Percentiles rank a stretch among this genome's conserved stretches.
Evolutionary conservation across 2,797 vertebrate species (phyloP).

Genomic region (Coregonus sp.): DNA sequence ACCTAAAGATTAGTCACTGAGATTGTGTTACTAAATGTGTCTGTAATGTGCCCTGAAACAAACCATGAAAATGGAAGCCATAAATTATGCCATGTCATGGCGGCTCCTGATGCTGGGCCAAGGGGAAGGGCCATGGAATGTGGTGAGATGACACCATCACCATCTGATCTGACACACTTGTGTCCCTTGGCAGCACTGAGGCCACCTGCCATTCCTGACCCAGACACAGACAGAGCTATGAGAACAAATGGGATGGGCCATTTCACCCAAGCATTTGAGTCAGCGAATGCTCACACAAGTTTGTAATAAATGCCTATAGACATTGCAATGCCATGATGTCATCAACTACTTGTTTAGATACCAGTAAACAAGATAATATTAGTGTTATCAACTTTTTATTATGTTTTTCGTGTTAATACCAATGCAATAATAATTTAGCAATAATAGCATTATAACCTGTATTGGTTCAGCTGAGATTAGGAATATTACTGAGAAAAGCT

Average conservation of each 20-base stretch:
- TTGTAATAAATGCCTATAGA: neutral
- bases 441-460: neutral
- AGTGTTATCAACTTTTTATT: too few relatives aligned
- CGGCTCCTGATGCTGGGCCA: neutral
- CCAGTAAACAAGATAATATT: neutral
- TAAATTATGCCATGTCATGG: neutral
- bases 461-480: too few relatives aligned
- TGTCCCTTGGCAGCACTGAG: neutral
- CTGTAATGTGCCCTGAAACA: neutral
- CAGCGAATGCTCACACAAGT: neutral
- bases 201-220: constrained; percentile 14
- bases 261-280: neutral
- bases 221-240: neutral
- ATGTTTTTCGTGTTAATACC: too few relatives aligned
- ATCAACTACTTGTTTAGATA: neutral
- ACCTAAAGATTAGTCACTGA: constrained; percentile 39
- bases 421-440: neutral
- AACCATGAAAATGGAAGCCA: neutral
- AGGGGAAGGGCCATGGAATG: neutral
- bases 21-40: constrained; percentile 22
- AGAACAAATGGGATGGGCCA: neutral
- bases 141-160: constrained; percentile 5
- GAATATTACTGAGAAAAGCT: too few relatives aligned
- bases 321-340: neutral
- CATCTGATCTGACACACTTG: constrained; percentile 10